Percentiles rank a stretch among this genome's conserved stretches.
phyloP scores from a whole-genome alignment of 2,888 invertebrate genomes.

The Itoplectis maculator region DNA sequence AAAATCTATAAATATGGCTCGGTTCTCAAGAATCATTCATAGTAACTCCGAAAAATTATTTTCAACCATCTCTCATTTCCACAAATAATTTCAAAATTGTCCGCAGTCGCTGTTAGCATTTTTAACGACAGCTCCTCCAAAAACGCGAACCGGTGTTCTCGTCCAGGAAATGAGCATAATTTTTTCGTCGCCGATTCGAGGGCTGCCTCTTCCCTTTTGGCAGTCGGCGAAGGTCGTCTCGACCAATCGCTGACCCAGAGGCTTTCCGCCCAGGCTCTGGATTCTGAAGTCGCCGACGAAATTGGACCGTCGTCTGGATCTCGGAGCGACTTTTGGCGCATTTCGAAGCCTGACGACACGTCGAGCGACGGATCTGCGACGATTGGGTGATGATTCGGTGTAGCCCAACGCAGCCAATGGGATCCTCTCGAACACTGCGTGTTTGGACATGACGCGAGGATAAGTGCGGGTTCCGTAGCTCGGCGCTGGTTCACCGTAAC shows the following conservation, averaged over 20 bases:
- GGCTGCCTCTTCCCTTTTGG: slow-evolving; percentile 85
- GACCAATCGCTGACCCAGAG: slow-evolving; percentile 85
- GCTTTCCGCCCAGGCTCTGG: slow-evolving; percentile 70
- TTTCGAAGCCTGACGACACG: slow-evolving; percentile 3
- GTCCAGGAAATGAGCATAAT: slow-evolving; percentile 88
- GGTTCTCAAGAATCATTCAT: background rate
- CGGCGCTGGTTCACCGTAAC: slow-evolving; percentile 11
- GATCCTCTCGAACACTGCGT: slow-evolving; percentile 37
- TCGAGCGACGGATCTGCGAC: background rate
- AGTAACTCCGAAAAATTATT: background rate
- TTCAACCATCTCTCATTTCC: background rate
- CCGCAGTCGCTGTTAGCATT: slow-evolving; percentile 87
- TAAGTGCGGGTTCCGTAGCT: slow-evolving; percentile 40
- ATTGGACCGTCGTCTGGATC: slow-evolving; percentile 41
- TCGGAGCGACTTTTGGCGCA: background rate
- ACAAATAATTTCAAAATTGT: slow-evolving; percentile 20
- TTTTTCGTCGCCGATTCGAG: slow-evolving; percentile 82
- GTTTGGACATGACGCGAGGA: slow-evolving; percentile 22
- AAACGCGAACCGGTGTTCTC: slow-evolving; percentile 88
- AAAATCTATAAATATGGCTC: background rate
- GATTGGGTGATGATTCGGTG: background rate
- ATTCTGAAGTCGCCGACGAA: slow-evolving; percentile 14
- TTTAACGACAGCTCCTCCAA: slow-evolving; percentile 88
- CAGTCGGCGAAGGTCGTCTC: slow-evolving; percentile 84
- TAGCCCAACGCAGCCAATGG: slow-evolving; percentile 12